Base-by-base conservation (phyloP, 2,888 invertebrate species). In the Epistrophella euchroma region DNA sequence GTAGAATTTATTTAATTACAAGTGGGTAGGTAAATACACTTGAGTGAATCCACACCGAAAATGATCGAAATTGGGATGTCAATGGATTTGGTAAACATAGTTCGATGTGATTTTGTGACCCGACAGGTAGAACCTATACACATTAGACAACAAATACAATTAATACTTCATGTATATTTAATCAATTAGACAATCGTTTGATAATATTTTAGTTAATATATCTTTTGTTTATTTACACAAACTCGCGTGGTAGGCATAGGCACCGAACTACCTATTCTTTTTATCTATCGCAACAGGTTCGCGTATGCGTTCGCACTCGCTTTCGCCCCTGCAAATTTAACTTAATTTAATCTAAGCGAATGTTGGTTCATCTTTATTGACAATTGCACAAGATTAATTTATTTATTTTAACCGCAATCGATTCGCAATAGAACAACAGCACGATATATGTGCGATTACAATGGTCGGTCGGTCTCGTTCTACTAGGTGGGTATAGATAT, bases 391-490 rank as follows among this genome's bases (percentile, higher is more conserved):
- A 86, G 85, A 86, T 86, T 86, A 86, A 86, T 86, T 81, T 81
- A 86, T 86, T 86, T 86, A 86, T 86, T 86, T 86, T 77, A 77
- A 81, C 81, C 81, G 81, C 81, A 86, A 86, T 86, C 85, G 85
- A 86, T 86, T 86, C 70, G 77, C 70, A 86, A 86, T 77, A 81
- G 85, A 74, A 86, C 73, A 84, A 74, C 78, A 73, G 77, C 81
- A 68, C 84, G 80, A 81, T 81, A 76, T 77, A 76, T 77, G 82
- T 71, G 66, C 75, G 71, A 80, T 85, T 86, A 86, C 85, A 86
- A 86, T 86, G 68, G 76, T 81, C 68, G 62, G 62, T 62, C 62
- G 56, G 56, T 32, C 85, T 86, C 56, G 56, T 56, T 56, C 81
- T 64, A 77, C 76, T 77, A 73, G 68, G 62, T 77, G 40, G 62